A percentile compares a stretch with the other conserved stretches of the same genome.
Conservation (phyloP, 2,113 vertebrate genomes). For the Microcebus tavaratra region DNA sequence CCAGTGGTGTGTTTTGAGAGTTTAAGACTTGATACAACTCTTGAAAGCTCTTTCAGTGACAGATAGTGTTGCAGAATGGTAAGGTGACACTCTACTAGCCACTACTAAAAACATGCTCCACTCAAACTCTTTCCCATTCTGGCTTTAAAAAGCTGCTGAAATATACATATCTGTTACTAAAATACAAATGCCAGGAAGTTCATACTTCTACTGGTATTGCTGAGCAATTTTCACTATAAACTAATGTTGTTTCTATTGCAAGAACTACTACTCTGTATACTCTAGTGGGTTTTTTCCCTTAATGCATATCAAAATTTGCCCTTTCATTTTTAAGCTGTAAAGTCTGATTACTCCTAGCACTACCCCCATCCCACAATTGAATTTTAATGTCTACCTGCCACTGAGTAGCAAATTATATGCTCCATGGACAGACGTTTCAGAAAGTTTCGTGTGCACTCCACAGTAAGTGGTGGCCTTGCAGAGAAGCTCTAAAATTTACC, state of each 20-base stretch:
- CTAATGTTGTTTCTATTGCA: background rate
- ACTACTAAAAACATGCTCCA: slow-evolving; percentile 51
- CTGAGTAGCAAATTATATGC: slow-evolving; percentile 47
- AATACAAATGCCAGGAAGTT: slow-evolving; percentile 35
- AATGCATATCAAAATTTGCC: slow-evolving; percentile 29
- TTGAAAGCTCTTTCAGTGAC: slow-evolving; percentile 46
- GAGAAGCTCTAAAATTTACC: slow-evolving; percentile 29
- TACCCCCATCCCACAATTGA: background rate
- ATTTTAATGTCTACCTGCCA: slow-evolving; percentile 40
- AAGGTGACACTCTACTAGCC: slow-evolving; percentile 50
- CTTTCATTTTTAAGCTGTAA: slow-evolving; percentile 46
- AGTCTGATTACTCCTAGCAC: background rate
- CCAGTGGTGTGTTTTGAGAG: slow-evolving; percentile 61
- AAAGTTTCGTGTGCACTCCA: background rate
- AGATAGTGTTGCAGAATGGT: slow-evolving; percentile 62
- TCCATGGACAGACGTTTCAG: slow-evolving; percentile 8
- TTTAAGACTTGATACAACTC: slow-evolving; percentile 59
- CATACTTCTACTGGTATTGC: background rate
- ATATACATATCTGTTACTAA: slow-evolving; percentile 39
- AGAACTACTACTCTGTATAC: background rate
- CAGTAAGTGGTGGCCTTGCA: background rate
- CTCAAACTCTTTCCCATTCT: slow-evolving; percentile 37
- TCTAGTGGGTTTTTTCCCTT: background rate
- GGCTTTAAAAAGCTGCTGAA: slow-evolving; percentile 57
- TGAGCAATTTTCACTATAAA: background rate